Base-by-base conservation (phyloP, 2,888 invertebrate species). In the Sarcophaga carnaria region DNA sequence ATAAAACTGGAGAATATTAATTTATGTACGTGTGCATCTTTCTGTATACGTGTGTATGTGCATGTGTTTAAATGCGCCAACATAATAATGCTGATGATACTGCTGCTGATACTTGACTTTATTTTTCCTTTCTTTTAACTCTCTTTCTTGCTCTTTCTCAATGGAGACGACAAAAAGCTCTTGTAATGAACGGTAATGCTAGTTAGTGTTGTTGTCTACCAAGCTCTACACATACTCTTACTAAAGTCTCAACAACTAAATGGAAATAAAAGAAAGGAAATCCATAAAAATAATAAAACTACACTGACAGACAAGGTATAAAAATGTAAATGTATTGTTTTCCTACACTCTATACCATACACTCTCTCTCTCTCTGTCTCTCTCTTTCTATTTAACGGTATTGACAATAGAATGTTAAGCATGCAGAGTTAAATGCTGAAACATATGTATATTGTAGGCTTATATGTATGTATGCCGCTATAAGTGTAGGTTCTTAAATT, bases 1-100 rank as follows among this genome's bases (percentile, higher is more conserved):
- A 64, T 22, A 49, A 37, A 62, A 45, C 72, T 59, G 10, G 5
- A 12, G 49, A 22, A 14, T 60, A 45, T 60, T 22, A 14, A 74
- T 12, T 25, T 72, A 54, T 49, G 27, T n/a, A 60, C 59, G 45
- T 54, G 54, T 22, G 14, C 8, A 2, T 49, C 20, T 22, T 70
- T 12, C 17, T 60, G 49, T 49, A 14, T n/a, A n/a, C n/a, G n/a
- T n/a, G n/a, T n/a, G n/a, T n/a, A n/a, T n/a, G n/a, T 54, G 37
- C 37, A 4, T 54, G 17, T 14, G 17, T 54, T 69, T 64, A 60
- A 72, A 22, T 22, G 22, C 1, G 74, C 75, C 85, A 81, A 67
- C 71, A 75, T 76, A 79, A 87, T 80, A 87, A 87, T 84, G 87
- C 87, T 84, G 87, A 87, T 84, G 87, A 87, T 79, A 72, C 49